These are phyloP conservation scores for Siderastrea siderea DNA, from an alignment of 92 coral and sea anemone genomes.

Conservation along the genomic window DNA sequence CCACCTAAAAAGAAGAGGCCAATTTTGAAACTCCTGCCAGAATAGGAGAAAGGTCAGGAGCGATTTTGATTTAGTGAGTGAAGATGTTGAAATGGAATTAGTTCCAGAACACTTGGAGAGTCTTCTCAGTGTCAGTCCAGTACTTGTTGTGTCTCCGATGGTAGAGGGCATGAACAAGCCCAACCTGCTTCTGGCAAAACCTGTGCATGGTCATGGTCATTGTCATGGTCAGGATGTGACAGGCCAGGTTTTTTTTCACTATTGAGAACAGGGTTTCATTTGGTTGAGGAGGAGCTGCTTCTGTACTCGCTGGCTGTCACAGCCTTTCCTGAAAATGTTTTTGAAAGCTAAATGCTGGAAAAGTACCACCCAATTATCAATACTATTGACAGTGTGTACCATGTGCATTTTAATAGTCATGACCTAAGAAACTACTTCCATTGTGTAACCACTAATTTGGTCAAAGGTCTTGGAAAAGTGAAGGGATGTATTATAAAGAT, in stretches of 20 bases:
- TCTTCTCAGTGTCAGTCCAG: not conserved
- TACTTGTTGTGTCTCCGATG: not conserved
- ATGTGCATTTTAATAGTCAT: constrained; percentile 25
- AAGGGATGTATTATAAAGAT: constrained; percentile 44
- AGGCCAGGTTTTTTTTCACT: not conserved
- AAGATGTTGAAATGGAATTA: too few relatives aligned
- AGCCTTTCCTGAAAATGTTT: constrained; percentile 52
- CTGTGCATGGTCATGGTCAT: too few relatives aligned
- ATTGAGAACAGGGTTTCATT: constrained; percentile 40
- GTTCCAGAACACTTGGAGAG: not conserved
- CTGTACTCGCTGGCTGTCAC: constrained; percentile 38
- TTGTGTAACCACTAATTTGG: constrained; percentile 1
- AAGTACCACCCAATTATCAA: constrained; percentile 43
- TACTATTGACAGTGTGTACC: constrained; percentile 41
- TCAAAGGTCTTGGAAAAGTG: not conserved
- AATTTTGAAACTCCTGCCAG: too few relatives aligned
- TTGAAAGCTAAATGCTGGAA: constrained; percentile 29
- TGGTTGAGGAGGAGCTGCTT: constrained; percentile 34
- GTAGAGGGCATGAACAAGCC: not conserved
- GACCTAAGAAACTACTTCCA: constrained; percentile 41
- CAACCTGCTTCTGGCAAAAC: not conserved
- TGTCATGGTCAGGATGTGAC: not conserved
- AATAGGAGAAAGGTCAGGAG: not conserved
- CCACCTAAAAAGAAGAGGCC: not conserved
- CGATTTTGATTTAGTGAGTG: not conserved